phyloP scores from a whole-genome alignment of 64 coral and sea anemone species.

The Anthopleura sola region DNA sequence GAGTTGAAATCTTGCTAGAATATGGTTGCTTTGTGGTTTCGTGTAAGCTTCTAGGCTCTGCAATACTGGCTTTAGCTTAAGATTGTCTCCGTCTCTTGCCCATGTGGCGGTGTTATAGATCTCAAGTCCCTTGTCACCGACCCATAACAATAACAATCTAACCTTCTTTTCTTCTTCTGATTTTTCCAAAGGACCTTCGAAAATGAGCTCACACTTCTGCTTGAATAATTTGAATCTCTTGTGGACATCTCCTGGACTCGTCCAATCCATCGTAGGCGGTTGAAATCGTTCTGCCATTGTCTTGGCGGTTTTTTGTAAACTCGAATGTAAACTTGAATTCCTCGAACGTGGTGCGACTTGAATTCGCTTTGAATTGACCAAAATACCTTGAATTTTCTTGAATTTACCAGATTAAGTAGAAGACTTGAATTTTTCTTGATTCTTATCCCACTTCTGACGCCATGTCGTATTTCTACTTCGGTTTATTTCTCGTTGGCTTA shows the following conservation, averaged over 20 bases:
- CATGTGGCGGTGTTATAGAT: conserved; percentile 62
- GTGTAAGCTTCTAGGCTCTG: conserved; percentile 28
- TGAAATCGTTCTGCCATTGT: conserved; percentile 49
- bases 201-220: conserved; percentile 60
- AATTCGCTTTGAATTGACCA: too few relatives aligned
- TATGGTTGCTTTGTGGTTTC: conserved; percentile 45
- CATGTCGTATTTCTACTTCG: too few relatives aligned
- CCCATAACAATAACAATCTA: conserved; percentile 53
- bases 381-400: too few relatives aligned
- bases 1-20: conserved; percentile 29
- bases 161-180: conserved; percentile 40
- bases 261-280: conserved; percentile 57
- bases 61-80: conserved; percentile 18
- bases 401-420: background rate
- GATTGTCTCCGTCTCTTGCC: background rate
- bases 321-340: background rate
- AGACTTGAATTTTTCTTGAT: too few relatives aligned
- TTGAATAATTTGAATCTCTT: conserved; percentile 68
- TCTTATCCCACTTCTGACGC: too few relatives aligned
- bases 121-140: conserved; percentile 50
- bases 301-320: background rate
- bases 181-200: conserved; percentile 40
- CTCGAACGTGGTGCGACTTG: too few relatives aligned
- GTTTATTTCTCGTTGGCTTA: too few relatives aligned
- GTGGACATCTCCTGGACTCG: conserved; percentile 40